These are phyloP conservation scores for Salminus brasiliensis DNA, from an alignment of 2,113 vertebrate genomes.

Conservation along the genomic window DNA sequence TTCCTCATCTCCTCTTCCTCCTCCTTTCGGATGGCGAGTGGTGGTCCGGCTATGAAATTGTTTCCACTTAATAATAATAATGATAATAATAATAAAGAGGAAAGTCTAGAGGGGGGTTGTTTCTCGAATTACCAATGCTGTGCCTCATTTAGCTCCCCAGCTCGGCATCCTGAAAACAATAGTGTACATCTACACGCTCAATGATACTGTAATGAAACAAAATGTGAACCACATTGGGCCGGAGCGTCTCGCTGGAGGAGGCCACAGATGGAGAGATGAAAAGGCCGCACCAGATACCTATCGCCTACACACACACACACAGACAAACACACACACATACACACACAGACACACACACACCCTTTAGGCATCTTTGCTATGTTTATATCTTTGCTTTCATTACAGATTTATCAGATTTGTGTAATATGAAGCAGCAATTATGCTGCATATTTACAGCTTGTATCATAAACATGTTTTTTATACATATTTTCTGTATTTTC, in stretches of 20 bases:
- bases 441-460: too few relatives aligned
- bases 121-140: slow-evolving; percentile 72
- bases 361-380: background rate
- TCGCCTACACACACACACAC: background rate
- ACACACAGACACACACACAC: background rate
- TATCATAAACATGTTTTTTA: too few relatives aligned
- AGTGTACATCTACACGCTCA: slow-evolving; percentile 68
- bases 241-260: background rate
- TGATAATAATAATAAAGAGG: slow-evolving; percentile 28
- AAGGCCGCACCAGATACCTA: background rate
- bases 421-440: too few relatives aligned
- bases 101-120: slow-evolving; percentile 66
- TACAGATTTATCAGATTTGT: background rate
- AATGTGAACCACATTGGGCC: slow-evolving; percentile 73
- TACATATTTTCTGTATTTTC: too few relatives aligned
- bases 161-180: slow-evolving; percentile 69
- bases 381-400: too few relatives aligned
- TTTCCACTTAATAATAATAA: slow-evolving; percentile 66
- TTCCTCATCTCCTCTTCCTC: slow-evolving; percentile 63
- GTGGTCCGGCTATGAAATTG: slow-evolving; percentile 68
- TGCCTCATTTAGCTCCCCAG: slow-evolving; percentile 71
- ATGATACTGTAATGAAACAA: slow-evolving; percentile 72
- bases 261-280: background rate
- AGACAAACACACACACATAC: too few relatives aligned
- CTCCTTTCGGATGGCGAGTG: slow-evolving; percentile 57